phyloP scores from a whole-genome alignment of 2,113 vertebrate species.

The Chloroceryle aenea region DNA sequence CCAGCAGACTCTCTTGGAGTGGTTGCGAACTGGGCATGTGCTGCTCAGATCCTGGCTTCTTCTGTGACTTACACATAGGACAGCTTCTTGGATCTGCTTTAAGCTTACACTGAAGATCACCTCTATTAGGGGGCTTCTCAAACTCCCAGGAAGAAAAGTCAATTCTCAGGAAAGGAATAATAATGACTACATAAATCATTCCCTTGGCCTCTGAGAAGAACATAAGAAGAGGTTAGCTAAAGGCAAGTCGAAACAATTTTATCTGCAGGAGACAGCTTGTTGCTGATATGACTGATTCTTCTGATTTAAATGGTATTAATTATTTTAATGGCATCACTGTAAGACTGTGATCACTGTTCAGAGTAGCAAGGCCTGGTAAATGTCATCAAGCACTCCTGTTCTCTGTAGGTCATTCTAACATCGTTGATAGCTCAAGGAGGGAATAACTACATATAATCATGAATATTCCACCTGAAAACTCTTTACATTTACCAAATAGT shows the following conservation, averaged over 20 bases:
- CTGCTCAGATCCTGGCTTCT: not conserved
- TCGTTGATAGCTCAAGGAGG: not conserved
- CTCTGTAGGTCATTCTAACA: not conserved
- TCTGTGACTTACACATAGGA: not conserved
- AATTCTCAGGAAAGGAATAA: not conserved
- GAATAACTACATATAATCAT: not conserved
- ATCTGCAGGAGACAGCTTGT: not conserved
- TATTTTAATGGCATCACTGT: not conserved
- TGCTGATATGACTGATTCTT: not conserved
- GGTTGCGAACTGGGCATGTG: not conserved
- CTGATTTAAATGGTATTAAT: not conserved
- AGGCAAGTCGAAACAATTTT: not conserved
- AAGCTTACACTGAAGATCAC: not conserved
- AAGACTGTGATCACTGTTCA: not conserved
- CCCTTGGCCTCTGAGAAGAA: not conserved
- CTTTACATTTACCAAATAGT: not conserved
- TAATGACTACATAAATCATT: not conserved
- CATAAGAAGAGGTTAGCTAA: not conserved
- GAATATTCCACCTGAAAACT: not conserved
- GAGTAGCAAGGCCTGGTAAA: conserved; percentile 4
- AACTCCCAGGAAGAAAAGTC: not conserved
- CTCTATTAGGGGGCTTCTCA: not conserved
- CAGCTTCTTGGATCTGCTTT: not conserved
- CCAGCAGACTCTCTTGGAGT: too few species aligned
- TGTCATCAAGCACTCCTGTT: not conserved